phyloP scores from a whole-genome alignment of 2,113 vertebrate genomes.

The Hippoglossus stenolepis region DNA sequence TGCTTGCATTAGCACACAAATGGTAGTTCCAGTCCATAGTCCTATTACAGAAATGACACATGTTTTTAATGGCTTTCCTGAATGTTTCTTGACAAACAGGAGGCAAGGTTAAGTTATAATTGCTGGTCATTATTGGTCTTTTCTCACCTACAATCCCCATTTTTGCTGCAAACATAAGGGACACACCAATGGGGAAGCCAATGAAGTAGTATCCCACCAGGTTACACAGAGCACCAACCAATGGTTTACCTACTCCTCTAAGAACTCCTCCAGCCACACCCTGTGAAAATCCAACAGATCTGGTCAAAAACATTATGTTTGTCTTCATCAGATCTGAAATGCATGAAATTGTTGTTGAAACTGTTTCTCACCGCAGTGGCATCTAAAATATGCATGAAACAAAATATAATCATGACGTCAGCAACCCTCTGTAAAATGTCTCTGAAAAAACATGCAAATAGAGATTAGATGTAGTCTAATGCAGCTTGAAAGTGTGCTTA shows the following conservation, averaged over 20 bases:
- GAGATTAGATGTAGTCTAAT: not conserved
- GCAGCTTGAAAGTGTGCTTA: not conserved
- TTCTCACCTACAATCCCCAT: slow-evolving; percentile 86
- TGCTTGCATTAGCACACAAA: slow-evolving; percentile 82
- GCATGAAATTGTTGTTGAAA: not conserved
- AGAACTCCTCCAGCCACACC: slow-evolving; percentile 83
- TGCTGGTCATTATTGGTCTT: not conserved
- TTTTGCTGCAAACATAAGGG: slow-evolving; percentile 86
- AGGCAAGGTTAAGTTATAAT: not conserved
- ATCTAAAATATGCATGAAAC: slow-evolving; percentile 74
- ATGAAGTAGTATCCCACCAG: slow-evolving; percentile 84
- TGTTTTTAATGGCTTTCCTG: not conserved
- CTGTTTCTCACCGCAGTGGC: slow-evolving; percentile 69
- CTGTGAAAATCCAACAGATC: slow-evolving; percentile 65
- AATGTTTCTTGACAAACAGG: not conserved
- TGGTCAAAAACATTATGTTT: not conserved
- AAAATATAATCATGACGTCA: slow-evolving; percentile 73
- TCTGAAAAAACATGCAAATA: slow-evolving; percentile 46
- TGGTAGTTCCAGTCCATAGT: slow-evolving; percentile 88
- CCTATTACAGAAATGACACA: slow-evolving; percentile 76
- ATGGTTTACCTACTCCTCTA: slow-evolving; percentile 88
- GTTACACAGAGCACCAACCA: slow-evolving; percentile 87
- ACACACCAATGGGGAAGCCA: slow-evolving; percentile 84
- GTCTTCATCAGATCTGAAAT: not conserved
- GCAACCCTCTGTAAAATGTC: slow-evolving; percentile 75